Base-by-base conservation (phyloP, 2,888 invertebrate species). In the Leucophenga maculata region DNA sequence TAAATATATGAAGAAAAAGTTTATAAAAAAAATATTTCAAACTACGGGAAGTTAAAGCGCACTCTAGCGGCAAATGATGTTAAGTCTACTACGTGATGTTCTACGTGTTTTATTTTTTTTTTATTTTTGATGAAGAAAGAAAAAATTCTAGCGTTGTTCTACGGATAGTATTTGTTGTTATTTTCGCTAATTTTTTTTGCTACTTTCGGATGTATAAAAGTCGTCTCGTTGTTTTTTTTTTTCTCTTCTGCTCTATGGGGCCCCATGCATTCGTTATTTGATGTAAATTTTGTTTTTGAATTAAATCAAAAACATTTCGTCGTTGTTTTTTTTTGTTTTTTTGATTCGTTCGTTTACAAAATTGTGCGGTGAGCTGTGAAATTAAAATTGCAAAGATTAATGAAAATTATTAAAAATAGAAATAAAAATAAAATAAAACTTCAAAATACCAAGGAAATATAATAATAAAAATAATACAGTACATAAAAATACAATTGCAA, bases 321-420 rank as follows among this genome's bases (percentile, higher is more conserved):
- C 71, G 70, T 69, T 74, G 70, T 71, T 75, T 66, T 59, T 73
- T 71, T 74, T 71, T 66, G 70, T 70, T 72, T 72, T 78, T 77
- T 77, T 79, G 79, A 80, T 77, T 78, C 80, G 82, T 78, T 78
- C 76, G 77, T 80, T 83, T 84, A 86, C 78, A 79, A 76, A 79
- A 84, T 79, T 74, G 81, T 81, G 79, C 85, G 85, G 76, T 83
- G 86, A 74, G 85, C 85, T 85, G 75, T 70, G 64, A 60, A 59
- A 65, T 22, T 11, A 14, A 67, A 11, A 60, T 31, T 13, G 22
- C 31, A 3, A 14, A 67, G 6, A 46, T 66, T 62, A 72, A 59
- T 54, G 26, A 67, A 31, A 67, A 44, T 26, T 2, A 8, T 8
- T 22, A 16, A 14, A 8, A 6, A 31, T 16, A 67, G 14, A 6